Evolutionary conservation across 2,113 vertebrate species (phyloP).

Genomic region (Emydocephalus ijimae): DNA sequence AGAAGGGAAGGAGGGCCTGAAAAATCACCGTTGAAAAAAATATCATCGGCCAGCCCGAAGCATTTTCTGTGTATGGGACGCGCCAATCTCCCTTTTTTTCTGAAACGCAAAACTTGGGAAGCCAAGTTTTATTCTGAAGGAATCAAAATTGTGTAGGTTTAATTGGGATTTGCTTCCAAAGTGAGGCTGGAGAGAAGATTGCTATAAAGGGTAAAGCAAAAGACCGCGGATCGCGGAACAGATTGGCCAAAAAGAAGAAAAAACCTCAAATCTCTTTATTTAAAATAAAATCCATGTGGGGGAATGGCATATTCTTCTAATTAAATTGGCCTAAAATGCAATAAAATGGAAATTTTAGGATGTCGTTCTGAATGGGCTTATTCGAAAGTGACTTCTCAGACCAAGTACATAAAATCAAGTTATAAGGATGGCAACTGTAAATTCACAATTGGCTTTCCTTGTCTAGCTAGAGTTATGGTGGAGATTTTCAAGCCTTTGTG

Average conservation of each 20-base stretch:
- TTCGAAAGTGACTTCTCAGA: not conserved
- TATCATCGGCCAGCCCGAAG: slow-evolving; percentile 10
- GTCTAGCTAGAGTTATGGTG: not conserved
- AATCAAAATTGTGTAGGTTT: not conserved
- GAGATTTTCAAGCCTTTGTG: not conserved
- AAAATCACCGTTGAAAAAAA: slow-evolving; percentile 34
- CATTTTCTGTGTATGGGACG: not conserved
- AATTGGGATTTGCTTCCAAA: not conserved
- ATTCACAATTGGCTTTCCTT: not conserved
- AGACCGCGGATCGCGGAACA: not conserved
- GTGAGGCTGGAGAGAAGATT: not conserved
- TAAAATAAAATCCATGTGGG: not conserved
- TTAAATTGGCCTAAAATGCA: not conserved
- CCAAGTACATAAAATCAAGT: not conserved
- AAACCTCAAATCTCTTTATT: not conserved
- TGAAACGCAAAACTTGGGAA: not conserved
- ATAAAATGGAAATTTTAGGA: not conserved
- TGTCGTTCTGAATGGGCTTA: not conserved
- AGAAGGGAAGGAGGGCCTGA: slow-evolving; percentile 15
- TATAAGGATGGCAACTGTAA: not conserved
- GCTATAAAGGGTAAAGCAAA: not conserved
- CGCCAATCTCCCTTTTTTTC: fast-evolving
- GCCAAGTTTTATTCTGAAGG: not conserved
- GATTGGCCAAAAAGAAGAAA: not conserved
- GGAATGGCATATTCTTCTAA: not conserved